phyloP scores from a whole-genome alignment of 2,888 invertebrate genomes.

The Thymelicus sylvestris region DNA sequence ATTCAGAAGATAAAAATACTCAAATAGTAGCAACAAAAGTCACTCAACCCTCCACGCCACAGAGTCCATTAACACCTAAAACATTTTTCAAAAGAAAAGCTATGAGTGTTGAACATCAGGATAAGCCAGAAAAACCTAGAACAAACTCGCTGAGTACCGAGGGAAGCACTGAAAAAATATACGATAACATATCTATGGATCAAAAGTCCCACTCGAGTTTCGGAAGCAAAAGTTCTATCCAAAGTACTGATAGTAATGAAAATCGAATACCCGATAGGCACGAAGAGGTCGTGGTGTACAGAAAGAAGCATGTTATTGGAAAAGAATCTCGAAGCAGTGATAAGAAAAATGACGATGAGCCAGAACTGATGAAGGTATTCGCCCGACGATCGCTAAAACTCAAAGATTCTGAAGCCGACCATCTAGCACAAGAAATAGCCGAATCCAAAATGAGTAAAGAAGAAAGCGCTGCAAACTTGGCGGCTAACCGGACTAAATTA shows the following conservation, averaged over 20 bases:
- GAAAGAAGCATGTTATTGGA: slow-evolving; percentile 82
- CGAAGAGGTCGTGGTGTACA: slow-evolving; percentile 80
- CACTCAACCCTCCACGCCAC: slow-evolving; percentile 53
- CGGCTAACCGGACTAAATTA: slow-evolving; percentile 63
- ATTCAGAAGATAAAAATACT: slow-evolving; percentile 54
- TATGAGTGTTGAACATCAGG: slow-evolving; percentile 81
- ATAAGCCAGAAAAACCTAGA: slow-evolving; percentile 71
- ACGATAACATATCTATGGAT: slow-evolving; percentile 76
- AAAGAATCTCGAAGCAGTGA: slow-evolving; percentile 67
- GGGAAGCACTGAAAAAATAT: slow-evolving; percentile 75
- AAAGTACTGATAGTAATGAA: slow-evolving; percentile 77
- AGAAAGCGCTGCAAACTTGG: slow-evolving; percentile 53
- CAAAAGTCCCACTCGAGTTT: slow-evolving; percentile 79
- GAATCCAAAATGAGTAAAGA: slow-evolving; percentile 62
- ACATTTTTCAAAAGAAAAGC: slow-evolving; percentile 83
- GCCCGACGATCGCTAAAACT: slow-evolving; percentile 91
- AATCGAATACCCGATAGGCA: slow-evolving; percentile 69
- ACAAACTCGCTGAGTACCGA: slow-evolving; percentile 73
- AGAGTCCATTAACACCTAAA: slow-evolving; percentile 75
- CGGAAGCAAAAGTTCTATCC: slow-evolving; percentile 79
- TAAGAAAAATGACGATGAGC: slow-evolving; percentile 87
- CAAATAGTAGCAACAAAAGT: slow-evolving; percentile 39
- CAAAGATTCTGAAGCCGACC: slow-evolving; percentile 88
- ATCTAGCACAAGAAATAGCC: slow-evolving; percentile 84
- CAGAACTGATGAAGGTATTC: slow-evolving; percentile 92